phyloP scores from a whole-genome alignment of 2,888 invertebrate species.

The Epinotia ramella region DNA sequence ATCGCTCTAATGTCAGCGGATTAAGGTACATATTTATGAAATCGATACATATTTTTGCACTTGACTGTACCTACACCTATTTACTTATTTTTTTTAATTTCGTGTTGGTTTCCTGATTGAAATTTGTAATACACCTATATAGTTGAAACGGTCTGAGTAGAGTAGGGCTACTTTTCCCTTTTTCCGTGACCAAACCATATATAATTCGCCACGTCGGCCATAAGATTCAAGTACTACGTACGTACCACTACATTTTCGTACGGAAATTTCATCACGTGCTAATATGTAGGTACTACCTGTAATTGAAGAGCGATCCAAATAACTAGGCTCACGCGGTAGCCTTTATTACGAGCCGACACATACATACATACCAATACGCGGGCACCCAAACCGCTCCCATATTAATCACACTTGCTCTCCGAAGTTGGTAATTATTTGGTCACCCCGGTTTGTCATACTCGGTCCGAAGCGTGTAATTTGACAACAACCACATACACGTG shows the following conservation, averaged over 20 bases:
- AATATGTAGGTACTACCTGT: neutral
- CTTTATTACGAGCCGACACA: neutral
- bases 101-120: no score
- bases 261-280: slow-evolving; percentile 17
- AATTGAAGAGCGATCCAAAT: slow-evolving; percentile 8
- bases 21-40: no score
- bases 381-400: neutral
- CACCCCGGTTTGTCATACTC: neutral
- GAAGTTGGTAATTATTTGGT: neutral
- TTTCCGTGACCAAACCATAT: no score
- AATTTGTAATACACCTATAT: no score
- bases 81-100: no score
- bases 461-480: slow-evolving; percentile 17
- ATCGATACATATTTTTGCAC: no score
- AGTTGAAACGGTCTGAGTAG: no score
- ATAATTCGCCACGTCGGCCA: neutral
- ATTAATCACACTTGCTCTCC: neutral
- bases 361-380: neutral
- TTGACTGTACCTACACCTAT: no score
- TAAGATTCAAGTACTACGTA: neutral
- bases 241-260: neutral
- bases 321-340: neutral
- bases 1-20: no score
- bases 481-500: slow-evolving; percentile 2
- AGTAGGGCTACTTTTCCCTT: no score